Percentiles rank a stretch among this genome's conserved stretches.
These are phyloP conservation scores for Mustela lutreola DNA, from an alignment of 2,113 vertebrate genomes.

Conservation along the genomic window DNA sequence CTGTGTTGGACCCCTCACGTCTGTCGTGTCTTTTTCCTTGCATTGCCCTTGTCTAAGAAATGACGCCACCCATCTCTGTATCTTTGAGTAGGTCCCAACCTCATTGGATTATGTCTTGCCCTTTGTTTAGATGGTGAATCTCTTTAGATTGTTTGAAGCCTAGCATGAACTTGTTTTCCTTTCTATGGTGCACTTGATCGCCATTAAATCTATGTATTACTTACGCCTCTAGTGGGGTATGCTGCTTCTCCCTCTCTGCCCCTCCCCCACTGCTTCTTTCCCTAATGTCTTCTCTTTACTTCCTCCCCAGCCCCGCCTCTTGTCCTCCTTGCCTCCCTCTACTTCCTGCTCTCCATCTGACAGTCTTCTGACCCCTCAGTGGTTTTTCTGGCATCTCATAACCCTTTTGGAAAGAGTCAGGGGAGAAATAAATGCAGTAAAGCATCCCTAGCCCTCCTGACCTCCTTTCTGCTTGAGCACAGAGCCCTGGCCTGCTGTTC, in stretches of 20 bases:
- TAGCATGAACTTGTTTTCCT: neutral
- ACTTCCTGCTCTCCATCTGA: neutral
- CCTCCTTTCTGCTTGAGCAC: neutral
- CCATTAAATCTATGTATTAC: neutral
- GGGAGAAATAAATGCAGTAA: constrained; percentile 48
- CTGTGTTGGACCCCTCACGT: neutral
- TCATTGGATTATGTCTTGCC: neutral
- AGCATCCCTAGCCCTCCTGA: neutral
- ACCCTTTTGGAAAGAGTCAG: constrained; percentile 6
- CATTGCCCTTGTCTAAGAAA: neutral
- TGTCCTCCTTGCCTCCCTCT: neutral
- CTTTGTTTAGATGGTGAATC: neutral
- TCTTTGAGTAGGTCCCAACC: neutral
- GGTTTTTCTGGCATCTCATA: constrained; percentile 7
- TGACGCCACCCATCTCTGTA: neutral
- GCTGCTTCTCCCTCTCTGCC: neutral
- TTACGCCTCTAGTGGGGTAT: neutral
- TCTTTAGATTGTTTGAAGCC: neutral
- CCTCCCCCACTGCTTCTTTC: neutral
- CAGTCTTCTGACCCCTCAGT: neutral
- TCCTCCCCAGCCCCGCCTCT: neutral
- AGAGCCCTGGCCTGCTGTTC: neutral
- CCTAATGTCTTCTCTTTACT: neutral
- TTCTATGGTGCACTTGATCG: neutral
- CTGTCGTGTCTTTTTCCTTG: neutral